A percentile compares a stretch with the other conserved stretches of the same genome.
Evolutionary conservation across 2,888 invertebrate species (phyloP).

Genomic region (Acholoe squamosa): DNA sequence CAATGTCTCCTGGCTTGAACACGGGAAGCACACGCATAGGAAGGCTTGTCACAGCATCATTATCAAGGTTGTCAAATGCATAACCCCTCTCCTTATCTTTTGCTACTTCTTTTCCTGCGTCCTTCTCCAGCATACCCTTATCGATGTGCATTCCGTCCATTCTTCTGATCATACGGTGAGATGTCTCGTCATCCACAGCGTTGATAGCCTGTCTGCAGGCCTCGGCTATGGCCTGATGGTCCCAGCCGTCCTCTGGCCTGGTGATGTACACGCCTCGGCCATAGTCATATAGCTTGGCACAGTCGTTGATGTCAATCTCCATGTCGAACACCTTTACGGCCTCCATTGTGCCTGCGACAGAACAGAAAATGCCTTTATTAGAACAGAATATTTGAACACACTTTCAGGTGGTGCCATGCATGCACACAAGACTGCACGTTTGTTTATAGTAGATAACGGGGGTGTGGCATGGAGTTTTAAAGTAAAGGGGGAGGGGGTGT

Average conservation of each 20-base stretch:
- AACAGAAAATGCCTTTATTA: no score
- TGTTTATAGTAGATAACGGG: no score
- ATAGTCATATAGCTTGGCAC: not conserved
- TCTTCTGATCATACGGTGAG: not conserved
- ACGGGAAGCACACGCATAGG: conserved; percentile 52
- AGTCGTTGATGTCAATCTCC: not conserved
- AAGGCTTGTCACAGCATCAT: not conserved
- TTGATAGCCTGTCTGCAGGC: not conserved
- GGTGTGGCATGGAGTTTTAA: no score
- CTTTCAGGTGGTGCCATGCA: no score
- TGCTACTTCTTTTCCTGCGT: not conserved
- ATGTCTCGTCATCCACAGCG: not conserved
- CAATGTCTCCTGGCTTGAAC: conserved; percentile 50
- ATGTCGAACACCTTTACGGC: conserved; percentile 13
- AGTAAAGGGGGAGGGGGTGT: no score
- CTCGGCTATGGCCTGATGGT: not conserved
- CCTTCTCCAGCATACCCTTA: conserved; percentile 6
- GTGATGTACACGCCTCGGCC: not conserved
- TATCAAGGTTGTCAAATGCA: not conserved
- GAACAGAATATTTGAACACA: no score
- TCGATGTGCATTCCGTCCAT: not conserved
- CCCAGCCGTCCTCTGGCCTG: not conserved
- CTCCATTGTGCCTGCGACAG: not conserved
- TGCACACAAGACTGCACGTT: no score
- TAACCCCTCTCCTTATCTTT: not conserved